Evolutionary conservation across 2,797 vertebrate species (phyloP).

Genomic region (Calcarius lapponicus): DNA sequence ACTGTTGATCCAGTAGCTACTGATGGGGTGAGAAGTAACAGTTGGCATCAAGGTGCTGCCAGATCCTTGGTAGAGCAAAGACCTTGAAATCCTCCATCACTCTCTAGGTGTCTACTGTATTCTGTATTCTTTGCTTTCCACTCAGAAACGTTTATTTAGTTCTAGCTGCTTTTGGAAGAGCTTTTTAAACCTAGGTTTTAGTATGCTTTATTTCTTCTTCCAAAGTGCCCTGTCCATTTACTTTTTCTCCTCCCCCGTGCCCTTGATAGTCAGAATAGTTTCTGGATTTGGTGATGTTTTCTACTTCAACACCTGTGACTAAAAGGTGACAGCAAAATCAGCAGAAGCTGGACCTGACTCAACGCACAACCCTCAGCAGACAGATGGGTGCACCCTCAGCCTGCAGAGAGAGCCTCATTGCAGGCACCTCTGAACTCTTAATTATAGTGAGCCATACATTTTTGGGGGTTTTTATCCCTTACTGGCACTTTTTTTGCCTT

Average conservation of each 20-base stretch:
- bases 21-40: conserved; percentile 45
- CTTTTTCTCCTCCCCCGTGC: background rate
- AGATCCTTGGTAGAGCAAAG: conserved; percentile 61
- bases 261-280: conserved; percentile 20
- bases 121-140: conserved; percentile 49
- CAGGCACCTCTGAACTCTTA: background rate
- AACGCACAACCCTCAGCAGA: background rate
- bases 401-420: background rate
- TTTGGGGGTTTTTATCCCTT: background rate
- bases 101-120: conserved; percentile 24
- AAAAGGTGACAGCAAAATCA: conserved; percentile 1
- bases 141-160: conserved; percentile 31
- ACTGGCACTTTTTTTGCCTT: conserved; percentile 54
- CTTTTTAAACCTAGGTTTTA: conserved; percentile 59
- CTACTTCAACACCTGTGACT: background rate
- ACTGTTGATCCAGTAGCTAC: conserved; percentile 34
- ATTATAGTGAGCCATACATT: background rate
- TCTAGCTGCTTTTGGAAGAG: conserved; percentile 55
- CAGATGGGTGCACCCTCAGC: background rate
- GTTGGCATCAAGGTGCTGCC: conserved; percentile 30
- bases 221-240: background rate
- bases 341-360: conserved; percentile 33
- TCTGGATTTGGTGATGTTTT: conserved; percentile 21
- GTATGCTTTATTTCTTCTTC: conserved; percentile 39
- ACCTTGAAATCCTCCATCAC: conserved; percentile 47